A percentile compares a stretch with the other conserved stretches of the same genome.
phyloP scores from a whole-genome alignment of 2,888 invertebrate species.

The Heteromyza rotundicornis region DNA sequence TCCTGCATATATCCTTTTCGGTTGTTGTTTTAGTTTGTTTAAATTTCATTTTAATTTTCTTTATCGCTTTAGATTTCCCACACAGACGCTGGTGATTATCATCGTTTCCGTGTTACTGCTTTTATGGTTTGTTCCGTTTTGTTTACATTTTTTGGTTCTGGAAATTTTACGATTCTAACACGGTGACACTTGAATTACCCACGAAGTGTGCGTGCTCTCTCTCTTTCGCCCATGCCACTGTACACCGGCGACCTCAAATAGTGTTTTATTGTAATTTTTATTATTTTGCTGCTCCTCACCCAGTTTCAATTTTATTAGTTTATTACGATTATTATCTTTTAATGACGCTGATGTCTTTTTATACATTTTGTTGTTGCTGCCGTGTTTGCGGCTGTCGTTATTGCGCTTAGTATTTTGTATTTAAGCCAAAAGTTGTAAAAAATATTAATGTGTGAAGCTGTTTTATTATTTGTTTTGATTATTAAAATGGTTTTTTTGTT shows the following conservation, averaged over 20 bases:
- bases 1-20: too few relatives aligned
- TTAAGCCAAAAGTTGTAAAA: constrained; percentile 31
- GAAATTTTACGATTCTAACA: constrained; percentile 9
- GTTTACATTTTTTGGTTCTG: neutral
- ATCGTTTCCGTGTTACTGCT: constrained; percentile 3
- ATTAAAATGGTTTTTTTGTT: constrained; percentile 47
- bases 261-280: constrained; percentile 41
- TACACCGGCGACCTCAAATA: constrained; percentile 30
- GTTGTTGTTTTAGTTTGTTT: too few relatives aligned
- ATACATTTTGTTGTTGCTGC: constrained; percentile 27
- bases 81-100: constrained; percentile 4
- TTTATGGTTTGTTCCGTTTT: constrained; percentile 18
- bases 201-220: neutral
- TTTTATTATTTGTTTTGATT: constrained; percentile 59
- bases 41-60: constrained; percentile 18
- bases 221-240: neutral
- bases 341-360: constrained; percentile 39
- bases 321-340: constrained; percentile 58
- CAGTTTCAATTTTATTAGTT: constrained; percentile 55
- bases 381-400: constrained; percentile 22
- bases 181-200: constrained; percentile 9
- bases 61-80: constrained; percentile 30
- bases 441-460: constrained; percentile 49
- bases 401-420: constrained; percentile 6
- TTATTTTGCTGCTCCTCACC: constrained; percentile 34